Base-by-base conservation (phyloP, 2,113 vertebrate genomes). In the Mixornis gularis region DNA sequence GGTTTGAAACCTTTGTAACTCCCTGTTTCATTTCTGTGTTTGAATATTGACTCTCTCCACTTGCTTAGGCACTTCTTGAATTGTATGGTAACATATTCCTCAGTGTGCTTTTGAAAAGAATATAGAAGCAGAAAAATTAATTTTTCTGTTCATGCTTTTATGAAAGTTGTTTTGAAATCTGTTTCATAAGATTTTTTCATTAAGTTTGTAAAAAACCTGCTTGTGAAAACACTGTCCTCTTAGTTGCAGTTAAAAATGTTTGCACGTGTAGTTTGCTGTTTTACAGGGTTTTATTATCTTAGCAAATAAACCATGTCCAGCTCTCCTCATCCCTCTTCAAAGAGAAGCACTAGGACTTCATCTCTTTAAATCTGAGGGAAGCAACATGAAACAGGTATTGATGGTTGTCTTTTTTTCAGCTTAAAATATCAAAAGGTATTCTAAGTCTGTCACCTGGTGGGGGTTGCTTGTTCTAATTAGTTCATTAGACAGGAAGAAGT, bases 381-480 rank as follows among this genome's bases (percentile, higher is more conserved):
- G 8, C 7, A 34, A 13, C 1, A 1, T 1, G 1, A n/a, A 82
- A 12, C 8, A 22, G 9, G 6, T 52, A 12, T 2, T 20, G 8
- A 7, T 8, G 2, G 6, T 18, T n/a, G 15, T 8, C 6, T 87
- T 49, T 38, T 32, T 32, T 22, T 53, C 16, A 46, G 30, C 22
- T 43, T 43, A 6, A 69, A 55, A 7, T 46, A 15, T 17, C 2
- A 6, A 22, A 78, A 36, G 11, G 7, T 70, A 2, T 73, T 89
- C 1, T 0, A 14, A 46, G 10, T n/a, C 6, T 49, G 0, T 62
- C 41, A 43, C 1, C 3, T 78, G 5, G 5, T 46, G 5, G 10
- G 5, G 6, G 4, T 59, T 70, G 11, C 24, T 88, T 73, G 18
- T 55, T 63, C 12, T 74, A 8, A 18, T n/a, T 22, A 13, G 13